phyloP scores from a whole-genome alignment of 1,140 invertebrate species.

The Lamellibrachia luymesi region DNA sequence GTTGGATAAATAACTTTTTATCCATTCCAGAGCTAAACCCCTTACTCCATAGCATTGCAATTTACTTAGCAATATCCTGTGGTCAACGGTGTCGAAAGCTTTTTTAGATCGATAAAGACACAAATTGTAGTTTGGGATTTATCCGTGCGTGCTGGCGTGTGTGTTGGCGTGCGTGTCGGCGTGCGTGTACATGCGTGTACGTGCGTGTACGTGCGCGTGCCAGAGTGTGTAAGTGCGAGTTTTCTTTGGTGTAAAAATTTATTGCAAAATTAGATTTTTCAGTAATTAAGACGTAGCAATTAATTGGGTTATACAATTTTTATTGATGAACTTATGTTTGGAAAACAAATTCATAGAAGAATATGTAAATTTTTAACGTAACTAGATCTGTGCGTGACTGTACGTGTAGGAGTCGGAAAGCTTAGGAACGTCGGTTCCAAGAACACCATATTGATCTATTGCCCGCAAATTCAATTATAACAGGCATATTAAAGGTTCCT shows the following conservation, averaged over 20 bases:
- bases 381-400: neutral
- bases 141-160: neutral
- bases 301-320: neutral
- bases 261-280: neutral
- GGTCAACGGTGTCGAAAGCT: too few relatives aligned
- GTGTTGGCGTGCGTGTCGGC: neutral
- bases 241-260: neutral
- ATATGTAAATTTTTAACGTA: neutral
- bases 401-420: neutral
- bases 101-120: too few relatives aligned
- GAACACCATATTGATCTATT: too few relatives aligned
- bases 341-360: neutral
- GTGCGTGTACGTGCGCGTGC: neutral
- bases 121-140: too few relatives aligned
- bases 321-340: neutral
- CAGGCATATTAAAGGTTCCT: too few relatives aligned
- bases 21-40: too few relatives aligned
- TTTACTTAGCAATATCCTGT: too few relatives aligned
- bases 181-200: neutral
- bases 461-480: too few relatives aligned
- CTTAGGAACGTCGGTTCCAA: neutral
- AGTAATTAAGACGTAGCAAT: neutral
- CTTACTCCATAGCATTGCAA: too few relatives aligned
- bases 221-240: neutral
- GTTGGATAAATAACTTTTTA: neutral